These are phyloP conservation scores for Nycticebus coucang DNA, from an alignment of 2,113 vertebrate species.

Conservation along the genomic window DNA sequence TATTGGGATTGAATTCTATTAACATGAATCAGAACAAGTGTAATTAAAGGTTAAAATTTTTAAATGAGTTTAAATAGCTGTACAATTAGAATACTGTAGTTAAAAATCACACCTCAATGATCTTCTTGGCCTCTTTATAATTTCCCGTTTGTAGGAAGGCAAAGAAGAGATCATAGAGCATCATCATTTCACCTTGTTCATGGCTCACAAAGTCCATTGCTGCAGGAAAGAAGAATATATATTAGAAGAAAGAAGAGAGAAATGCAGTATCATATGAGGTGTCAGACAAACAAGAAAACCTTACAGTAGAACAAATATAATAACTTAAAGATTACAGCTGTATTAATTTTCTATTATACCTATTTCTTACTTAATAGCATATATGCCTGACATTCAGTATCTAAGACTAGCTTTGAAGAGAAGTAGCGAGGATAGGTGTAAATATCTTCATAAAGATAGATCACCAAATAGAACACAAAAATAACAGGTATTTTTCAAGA, in stretches of 20 bases:
- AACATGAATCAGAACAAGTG: slow-evolving; percentile 85
- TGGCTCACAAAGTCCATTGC: slow-evolving; percentile 94
- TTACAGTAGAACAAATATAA: neutral
- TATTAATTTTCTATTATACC: neutral
- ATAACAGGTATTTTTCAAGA: neutral
- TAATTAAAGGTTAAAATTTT: slow-evolving; percentile 88
- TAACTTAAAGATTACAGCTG: neutral
- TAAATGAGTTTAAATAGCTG: slow-evolving; percentile 85
- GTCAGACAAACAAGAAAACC: slow-evolving; percentile 4
- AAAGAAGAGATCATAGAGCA: slow-evolving; percentile 96
- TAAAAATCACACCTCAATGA: slow-evolving; percentile 93
- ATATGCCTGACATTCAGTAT: neutral
- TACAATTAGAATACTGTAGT: slow-evolving; percentile 80
- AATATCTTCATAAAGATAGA: neutral
- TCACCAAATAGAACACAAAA: neutral
- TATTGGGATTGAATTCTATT: slow-evolving; percentile 86
- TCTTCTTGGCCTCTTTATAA: slow-evolving; percentile 95
- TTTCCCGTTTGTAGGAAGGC: slow-evolving; percentile 94
- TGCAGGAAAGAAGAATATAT: slow-evolving; percentile 73
- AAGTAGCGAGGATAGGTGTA: neutral
- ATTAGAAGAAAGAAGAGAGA: neutral
- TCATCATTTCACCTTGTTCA: slow-evolving; percentile 93
- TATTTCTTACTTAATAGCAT: neutral
- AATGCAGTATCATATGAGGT: neutral
- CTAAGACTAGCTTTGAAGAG: neutral